Base-by-base conservation (phyloP, 2,797 vertebrate genomes). In the Coracias cyanogaster region DNA sequence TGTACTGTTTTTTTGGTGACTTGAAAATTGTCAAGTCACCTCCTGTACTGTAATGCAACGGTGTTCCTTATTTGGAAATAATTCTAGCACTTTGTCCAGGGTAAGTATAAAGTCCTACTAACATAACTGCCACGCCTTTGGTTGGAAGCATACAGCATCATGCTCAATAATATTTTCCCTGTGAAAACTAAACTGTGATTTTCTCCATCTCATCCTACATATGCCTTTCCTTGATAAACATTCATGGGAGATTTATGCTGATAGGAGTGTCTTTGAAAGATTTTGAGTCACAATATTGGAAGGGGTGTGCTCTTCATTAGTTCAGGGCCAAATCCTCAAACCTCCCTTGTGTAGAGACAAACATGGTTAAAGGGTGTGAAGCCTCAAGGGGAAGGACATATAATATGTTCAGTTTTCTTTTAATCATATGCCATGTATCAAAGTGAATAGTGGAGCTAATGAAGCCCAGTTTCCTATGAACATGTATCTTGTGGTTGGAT, bases 401-500 rank as follows among this genome's bases (percentile, higher is more conserved):
- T 82, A 89, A 91, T 69, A 90, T 37, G 55, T 86, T 96, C 83
- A 66, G 51, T 82, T 89, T 95, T 93, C 90, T 91, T 95, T 96
- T 93, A 95, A 95, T 96, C 84, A 82, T 85, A 89, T 89, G 86
- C 92, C 37, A 81, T 31, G 41, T 96, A 94, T 96, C 86, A 96
- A 96, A 97, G 92, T 9, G 15, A 95, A 80, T 6, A 21, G 88
- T 86, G 77, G 77, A 94, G 90, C 83, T 94, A 96, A 94, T 92
- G 90, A 96, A 93, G 55, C 60, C 71, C 89, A 48, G 78, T 90
- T 95, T 93, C 95, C 96, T 96, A 91, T 85, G 92, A 96, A 95
- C 90, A 78, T 82, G 79, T 89, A 93, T 93, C 90, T 95, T 97
- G 94, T 93, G 95, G 96, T 94, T 94, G 92, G 77, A 61, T 94